A percentile compares a stretch with the other conserved stretches of the same genome.
phyloP scores from a whole-genome alignment of 2,888 invertebrate species.

The Plemyria rubiginata region DNA sequence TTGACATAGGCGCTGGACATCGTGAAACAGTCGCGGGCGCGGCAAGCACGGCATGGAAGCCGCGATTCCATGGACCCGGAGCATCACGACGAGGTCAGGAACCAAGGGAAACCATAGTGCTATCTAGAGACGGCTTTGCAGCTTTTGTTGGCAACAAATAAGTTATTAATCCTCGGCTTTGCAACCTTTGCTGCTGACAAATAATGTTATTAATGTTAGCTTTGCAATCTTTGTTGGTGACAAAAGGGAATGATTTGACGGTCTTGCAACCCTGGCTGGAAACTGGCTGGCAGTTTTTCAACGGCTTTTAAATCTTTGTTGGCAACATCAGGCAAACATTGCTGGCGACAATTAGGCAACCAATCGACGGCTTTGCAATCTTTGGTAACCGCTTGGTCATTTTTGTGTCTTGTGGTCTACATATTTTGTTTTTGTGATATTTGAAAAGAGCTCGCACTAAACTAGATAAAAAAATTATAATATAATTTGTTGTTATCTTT shows the following conservation, averaged over 20 bases:
- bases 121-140: not conserved
- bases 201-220: too few relatives aligned
- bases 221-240: not conserved
- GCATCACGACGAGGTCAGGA: constrained; percentile 88
- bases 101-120: constrained; percentile 19
- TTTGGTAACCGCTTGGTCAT: not conserved
- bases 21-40: constrained; percentile 95
- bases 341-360: too few relatives aligned
- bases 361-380: too few relatives aligned
- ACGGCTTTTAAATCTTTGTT: too few relatives aligned
- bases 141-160: not conserved
- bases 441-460: constrained; percentile 2
- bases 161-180: not conserved
- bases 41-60: constrained; percentile 88
- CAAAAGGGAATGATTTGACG: not conserved
- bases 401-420: constrained; percentile 7
- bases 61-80: constrained; percentile 88
- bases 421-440: constrained; percentile 12
- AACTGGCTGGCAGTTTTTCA: too few relatives aligned
- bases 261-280: not conserved
- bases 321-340: too few relatives aligned
- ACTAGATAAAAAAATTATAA: not conserved
- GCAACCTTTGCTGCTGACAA: not conserved
- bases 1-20: constrained; percentile 92
- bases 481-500: too few relatives aligned